Conservation (phyloP, 35 echinoderm and acorn worm species). For the Chiridota heheva region DNA sequence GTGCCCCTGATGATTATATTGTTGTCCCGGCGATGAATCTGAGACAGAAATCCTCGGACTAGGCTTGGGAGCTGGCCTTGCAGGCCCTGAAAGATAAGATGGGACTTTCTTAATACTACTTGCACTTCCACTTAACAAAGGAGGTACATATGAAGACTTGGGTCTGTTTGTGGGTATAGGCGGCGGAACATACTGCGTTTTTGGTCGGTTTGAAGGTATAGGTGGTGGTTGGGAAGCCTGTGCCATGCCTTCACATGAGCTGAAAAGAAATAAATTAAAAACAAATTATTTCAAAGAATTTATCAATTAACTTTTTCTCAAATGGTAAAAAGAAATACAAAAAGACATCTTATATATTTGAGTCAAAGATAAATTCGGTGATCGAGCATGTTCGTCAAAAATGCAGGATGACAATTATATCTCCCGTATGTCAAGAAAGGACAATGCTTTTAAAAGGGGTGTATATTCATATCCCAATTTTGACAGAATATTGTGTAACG, state of each 20-base stretch:
- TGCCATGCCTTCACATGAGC: slow-evolving; percentile 20
- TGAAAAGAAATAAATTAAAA: neutral
- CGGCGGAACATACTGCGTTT: slow-evolving; percentile 46
- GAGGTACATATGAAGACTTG: slow-evolving; percentile 20
- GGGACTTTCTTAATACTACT: neutral
- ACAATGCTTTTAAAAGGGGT: too few species aligned
- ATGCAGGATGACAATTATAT: too few species aligned
- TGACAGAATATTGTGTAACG: too few species aligned
- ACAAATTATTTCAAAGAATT: neutral
- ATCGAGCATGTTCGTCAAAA: too few species aligned
- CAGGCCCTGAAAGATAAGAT: neutral
- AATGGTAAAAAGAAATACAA: too few species aligned
- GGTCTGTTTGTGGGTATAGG: slow-evolving; percentile 37
- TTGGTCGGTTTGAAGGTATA: slow-evolving; percentile 31
- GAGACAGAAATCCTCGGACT: slow-evolving; percentile 23
- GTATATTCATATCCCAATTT: too few species aligned
- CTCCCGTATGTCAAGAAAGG: too few species aligned
- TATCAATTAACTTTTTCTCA: too few species aligned
- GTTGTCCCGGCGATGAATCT: neutral
- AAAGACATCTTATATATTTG: too few species aligned
- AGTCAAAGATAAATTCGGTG: too few species aligned
- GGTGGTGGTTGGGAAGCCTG: slow-evolving; percentile 38
- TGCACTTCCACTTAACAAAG: neutral
- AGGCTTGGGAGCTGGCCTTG: slow-evolving; percentile 35
- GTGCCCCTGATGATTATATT: slow-evolving; percentile 14